These are phyloP conservation scores for Drosophila teissieri DNA, from an alignment of 1,140 invertebrate species.

Conservation along the genomic window DNA sequence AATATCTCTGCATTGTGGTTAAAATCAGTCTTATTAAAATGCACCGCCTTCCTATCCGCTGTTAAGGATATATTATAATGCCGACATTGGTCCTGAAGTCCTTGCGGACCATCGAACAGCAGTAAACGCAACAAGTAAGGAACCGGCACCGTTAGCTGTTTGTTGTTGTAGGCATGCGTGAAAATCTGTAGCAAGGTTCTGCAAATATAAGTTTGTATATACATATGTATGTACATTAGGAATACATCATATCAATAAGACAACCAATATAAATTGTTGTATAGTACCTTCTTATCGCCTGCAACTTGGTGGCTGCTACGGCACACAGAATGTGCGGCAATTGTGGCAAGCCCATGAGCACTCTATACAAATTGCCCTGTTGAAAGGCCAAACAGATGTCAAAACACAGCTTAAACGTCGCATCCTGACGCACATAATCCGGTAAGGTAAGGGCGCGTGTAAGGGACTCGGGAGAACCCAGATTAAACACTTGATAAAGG, in stretches of 20 bases:
- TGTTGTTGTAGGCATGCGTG: constrained; percentile 86
- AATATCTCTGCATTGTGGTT: constrained; percentile 36
- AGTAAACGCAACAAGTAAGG: constrained; percentile 76
- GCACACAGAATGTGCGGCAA: constrained; percentile 85
- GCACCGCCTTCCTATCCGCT: constrained; percentile 49
- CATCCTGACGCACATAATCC: constrained; percentile 42
- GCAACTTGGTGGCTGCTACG: constrained; percentile 85
- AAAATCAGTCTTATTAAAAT: constrained; percentile 76
- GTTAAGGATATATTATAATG: constrained; percentile 66
- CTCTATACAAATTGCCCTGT: constrained; percentile 85
- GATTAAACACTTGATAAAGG: constrained; percentile 86
- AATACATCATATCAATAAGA: too few relatives aligned
- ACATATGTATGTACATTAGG: neutral
- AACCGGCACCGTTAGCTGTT: constrained; percentile 85
- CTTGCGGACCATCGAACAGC: constrained; percentile 56
- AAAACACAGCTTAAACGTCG: constrained; percentile 63
- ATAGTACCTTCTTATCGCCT: constrained; percentile 85
- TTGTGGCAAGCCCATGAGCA: constrained; percentile 79
- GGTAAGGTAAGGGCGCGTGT: constrained; percentile 82
- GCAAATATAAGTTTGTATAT: neutral
- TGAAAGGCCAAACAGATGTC: constrained; percentile 85
- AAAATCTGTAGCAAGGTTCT: constrained; percentile 86
- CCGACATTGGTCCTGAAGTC: constrained; percentile 66
- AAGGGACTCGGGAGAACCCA: constrained; percentile 85
- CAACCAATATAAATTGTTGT: too few relatives aligned